Percentiles rank a stretch among this genome's conserved stretches.
Conservation (phyloP, 2,888 invertebrate genomes). For the Microplitis manilae region DNA sequence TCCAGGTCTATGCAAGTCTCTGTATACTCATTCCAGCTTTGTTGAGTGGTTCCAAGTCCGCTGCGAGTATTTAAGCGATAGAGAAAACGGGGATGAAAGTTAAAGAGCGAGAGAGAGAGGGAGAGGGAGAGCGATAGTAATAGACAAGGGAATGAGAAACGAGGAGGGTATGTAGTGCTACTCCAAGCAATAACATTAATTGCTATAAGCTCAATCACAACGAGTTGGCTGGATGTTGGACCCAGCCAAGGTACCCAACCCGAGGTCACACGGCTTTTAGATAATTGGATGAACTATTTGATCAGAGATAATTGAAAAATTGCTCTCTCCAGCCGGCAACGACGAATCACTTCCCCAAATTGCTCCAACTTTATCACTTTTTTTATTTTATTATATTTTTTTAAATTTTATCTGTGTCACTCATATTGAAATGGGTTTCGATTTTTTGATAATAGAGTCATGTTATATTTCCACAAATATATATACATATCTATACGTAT, state of each 20-base stretch:
- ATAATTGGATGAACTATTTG: conserved; percentile 50
- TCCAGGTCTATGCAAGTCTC: neutral
- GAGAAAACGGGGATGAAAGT: neutral
- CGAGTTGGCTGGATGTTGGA: conserved; percentile 50
- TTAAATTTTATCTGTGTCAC: conserved; percentile 21
- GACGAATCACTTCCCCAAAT: conserved; percentile 43
- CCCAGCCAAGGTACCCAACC: conserved; percentile 40
- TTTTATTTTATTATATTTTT: conserved; percentile 22
- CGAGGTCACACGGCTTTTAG: conserved; percentile 54
- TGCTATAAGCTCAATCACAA: conserved; percentile 65
- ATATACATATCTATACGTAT: neutral
- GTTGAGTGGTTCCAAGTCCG: conserved; percentile 1
- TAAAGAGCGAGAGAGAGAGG: conserved; percentile 18
- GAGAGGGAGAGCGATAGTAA: conserved; percentile 21
- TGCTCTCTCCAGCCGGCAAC: conserved; percentile 32
- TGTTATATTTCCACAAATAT: neutral
- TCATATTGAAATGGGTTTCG: conserved; percentile 17
- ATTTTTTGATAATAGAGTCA: conserved; percentile 23
- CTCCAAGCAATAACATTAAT: conserved; percentile 67
- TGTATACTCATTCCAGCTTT: neutral
- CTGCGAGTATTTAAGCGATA: conserved; percentile 2
- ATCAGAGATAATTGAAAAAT: conserved; percentile 56
- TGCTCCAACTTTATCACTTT: conserved; percentile 40
- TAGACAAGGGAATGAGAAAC: conserved; percentile 37
- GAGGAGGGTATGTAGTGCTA: conserved; percentile 43